Evolutionary conservation across 2,797 vertebrate genomes (phyloP).

Genomic region (Squalus acanthias): DNA sequence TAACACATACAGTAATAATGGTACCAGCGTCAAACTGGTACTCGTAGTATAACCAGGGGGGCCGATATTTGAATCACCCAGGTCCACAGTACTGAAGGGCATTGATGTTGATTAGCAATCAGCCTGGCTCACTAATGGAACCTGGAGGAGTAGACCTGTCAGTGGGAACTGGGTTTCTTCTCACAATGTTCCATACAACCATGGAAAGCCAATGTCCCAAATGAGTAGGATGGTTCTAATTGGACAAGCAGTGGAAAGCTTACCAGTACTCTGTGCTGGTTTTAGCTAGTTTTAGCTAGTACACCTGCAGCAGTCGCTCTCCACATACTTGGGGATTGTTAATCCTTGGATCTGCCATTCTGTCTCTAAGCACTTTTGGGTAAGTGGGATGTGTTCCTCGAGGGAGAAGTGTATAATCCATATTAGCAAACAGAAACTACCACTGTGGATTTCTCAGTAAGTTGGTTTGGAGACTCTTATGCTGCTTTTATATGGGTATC

Average conservation of each 20-base stretch:
- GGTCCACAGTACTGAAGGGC: neutral
- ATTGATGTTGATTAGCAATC: neutral
- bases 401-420: too few relatives aligned
- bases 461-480: too few relatives aligned
- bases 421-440: too few relatives aligned
- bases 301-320: neutral
- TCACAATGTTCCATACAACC: too few relatives aligned
- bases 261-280: neutral
- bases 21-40: too few relatives aligned
- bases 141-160: neutral
- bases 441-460: too few relatives aligned
- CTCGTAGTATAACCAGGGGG: too few relatives aligned
- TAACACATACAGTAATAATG: too few relatives aligned
- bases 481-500: too few relatives aligned
- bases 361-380: too few relatives aligned
- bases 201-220: neutral
- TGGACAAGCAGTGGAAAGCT: neutral
- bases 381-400: too few relatives aligned
- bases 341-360: neutral
- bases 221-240: neutral
- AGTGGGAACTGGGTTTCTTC: too few relatives aligned
- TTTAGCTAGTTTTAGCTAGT: neutral
- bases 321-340: neutral
- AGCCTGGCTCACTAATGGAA: neutral
- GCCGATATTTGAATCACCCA: neutral